Evolutionary conservation across 2,797 vertebrate genomes (phyloP), one percentile per base, ranked within the genome.

Genomic region (Cryptoprocta ferox): DNA sequence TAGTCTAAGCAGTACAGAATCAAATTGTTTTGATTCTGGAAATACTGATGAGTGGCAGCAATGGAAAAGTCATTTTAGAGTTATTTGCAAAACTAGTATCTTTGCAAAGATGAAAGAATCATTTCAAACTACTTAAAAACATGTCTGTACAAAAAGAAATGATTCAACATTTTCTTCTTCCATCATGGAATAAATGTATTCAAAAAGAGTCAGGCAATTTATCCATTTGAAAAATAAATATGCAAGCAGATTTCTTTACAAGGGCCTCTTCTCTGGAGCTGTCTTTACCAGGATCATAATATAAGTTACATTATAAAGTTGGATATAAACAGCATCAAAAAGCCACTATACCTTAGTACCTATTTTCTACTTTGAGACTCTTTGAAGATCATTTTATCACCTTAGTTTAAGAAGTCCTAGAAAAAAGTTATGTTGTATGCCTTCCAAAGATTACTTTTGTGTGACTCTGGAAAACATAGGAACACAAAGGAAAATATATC

Each of bases 81-180:
- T 48, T 79, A 28, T 56, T 89, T 71, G 30, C 61, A 90, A 90
- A 76, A 66, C 16, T 76, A 71, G 50, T 32, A 75, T 81, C 48
- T 95, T 97, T 88, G 56, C 30, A 86, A 94, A 80, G 75, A 86
- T 65, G 80, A 90, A 96, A 73, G 5, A 37, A 24, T 45, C 16
- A 8, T 78, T 96, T 92, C 28, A 83, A 82, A 91, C 12, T n/a
- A 15, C 32, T 71, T 21, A 95, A 30, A 97, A 95, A 76, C 75
- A 50, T 75, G 26, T 30, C 37, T 80, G 10, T 37, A 63, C 56
- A 35, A 92, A 95, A 94, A 81, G 24, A 94, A 95, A 86, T 3
- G 28, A 71, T 45, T 95, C 37, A 70, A 37, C 3, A 73, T 70
- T 90, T 79, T 96, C 70, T 71, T 68, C 11, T 80, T 65, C 39